These are phyloP conservation scores for Vandiemenella viatica DNA, from an alignment of 2,888 invertebrate genomes.

Conservation along the genomic window DNA sequence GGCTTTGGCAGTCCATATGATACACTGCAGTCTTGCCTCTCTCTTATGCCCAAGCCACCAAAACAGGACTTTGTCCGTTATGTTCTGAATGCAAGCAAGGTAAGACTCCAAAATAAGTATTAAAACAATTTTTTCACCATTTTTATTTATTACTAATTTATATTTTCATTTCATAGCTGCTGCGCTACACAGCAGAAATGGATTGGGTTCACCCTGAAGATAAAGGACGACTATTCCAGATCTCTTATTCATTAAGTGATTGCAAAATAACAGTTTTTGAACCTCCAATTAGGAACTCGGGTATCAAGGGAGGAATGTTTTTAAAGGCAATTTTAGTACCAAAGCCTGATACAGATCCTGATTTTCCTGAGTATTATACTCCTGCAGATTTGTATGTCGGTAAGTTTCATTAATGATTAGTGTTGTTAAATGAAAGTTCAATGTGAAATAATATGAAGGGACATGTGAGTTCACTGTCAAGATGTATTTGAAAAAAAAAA, in stretches of 20 bases:
- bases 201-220: constrained; percentile 70
- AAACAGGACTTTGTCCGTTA: constrained; percentile 61
- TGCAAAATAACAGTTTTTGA: constrained; percentile 62
- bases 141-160: not conserved
- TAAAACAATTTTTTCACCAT: not conserved
- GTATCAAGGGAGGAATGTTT: constrained; percentile 62
- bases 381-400: constrained; percentile 69
- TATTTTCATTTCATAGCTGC: constrained; percentile 13
- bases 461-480: too few relatives aligned
- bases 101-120: constrained; percentile 15
- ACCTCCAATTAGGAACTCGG: constrained; percentile 54
- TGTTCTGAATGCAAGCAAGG: constrained; percentile 53
- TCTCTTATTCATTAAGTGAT: constrained; percentile 60
- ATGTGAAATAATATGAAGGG: too few relatives aligned
- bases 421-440: too few relatives aligned
- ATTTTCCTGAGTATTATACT: constrained; percentile 59
- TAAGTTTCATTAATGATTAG: too few relatives aligned
- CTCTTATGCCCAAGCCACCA: constrained; percentile 53
- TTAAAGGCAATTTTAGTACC: constrained; percentile 47
- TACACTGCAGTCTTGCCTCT: constrained; percentile 54
- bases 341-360: constrained; percentile 51
- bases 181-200: constrained; percentile 61
- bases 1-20: constrained; percentile 65
- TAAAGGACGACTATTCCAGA: constrained; percentile 52
- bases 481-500: too few relatives aligned